phyloP scores from a whole-genome alignment of 2,113 vertebrate genomes.

The Oenanthe melanoleuca region DNA sequence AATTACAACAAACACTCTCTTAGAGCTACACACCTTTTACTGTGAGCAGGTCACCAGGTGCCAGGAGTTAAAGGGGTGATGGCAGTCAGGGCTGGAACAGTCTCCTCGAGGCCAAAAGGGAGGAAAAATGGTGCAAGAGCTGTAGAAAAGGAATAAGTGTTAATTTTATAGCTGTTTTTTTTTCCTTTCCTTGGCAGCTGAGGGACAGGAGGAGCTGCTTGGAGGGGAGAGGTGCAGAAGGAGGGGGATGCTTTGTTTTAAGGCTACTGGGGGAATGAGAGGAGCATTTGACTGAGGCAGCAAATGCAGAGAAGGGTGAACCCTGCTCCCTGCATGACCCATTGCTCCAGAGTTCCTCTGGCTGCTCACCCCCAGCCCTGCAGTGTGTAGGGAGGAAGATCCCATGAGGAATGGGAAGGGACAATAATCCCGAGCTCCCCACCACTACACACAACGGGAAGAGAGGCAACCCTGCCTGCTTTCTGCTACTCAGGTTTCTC shows the following conservation, averaged over 20 bases:
- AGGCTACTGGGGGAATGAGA: not conserved
- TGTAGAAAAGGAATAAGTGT: not conserved
- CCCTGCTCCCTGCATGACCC: accelerated
- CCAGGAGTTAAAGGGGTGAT: not conserved
- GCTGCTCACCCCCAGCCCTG: not conserved
- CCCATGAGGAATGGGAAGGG: accelerated
- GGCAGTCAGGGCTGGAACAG: not conserved
- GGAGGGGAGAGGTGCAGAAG: not conserved
- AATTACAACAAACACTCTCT: not conserved
- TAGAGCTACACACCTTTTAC: not conserved
- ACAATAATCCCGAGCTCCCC: not conserved
- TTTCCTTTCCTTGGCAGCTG: not conserved
- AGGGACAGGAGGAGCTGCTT: not conserved
- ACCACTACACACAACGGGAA: accelerated
- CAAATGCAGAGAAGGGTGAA: not conserved
- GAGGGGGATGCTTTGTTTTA: accelerated
- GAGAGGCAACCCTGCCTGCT: not conserved
- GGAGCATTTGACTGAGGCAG: not conserved
- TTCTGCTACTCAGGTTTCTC: not conserved
- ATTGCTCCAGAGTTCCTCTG: not conserved
- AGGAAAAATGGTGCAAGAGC: not conserved
- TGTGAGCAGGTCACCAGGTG: not conserved
- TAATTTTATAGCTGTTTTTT: not conserved
- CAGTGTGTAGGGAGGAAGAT: not conserved
- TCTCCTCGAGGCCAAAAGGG: not conserved